Evolutionary conservation across 2,797 vertebrate species (phyloP).

Genomic region (Ara ararauna): DNA sequence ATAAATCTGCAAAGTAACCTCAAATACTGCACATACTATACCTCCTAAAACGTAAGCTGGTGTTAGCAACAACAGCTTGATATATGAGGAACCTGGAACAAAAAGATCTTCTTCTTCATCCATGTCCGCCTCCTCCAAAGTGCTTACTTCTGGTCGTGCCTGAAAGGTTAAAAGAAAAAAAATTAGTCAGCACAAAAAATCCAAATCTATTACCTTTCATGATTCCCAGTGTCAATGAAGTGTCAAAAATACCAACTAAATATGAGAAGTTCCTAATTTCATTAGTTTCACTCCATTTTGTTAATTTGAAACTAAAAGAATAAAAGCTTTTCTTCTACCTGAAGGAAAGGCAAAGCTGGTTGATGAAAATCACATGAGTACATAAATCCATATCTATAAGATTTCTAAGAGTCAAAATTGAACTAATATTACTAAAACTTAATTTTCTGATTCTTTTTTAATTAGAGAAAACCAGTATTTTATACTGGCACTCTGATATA

Average conservation of each 20-base stretch:
- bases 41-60: conserved; percentile 83
- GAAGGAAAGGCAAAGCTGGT: background rate
- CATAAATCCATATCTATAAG: background rate
- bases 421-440: background rate
- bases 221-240: background rate
- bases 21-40: conserved; percentile 54
- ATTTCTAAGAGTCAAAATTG: background rate
- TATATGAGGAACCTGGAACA: conserved; percentile 88
- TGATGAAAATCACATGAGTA: background rate
- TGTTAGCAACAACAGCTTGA: conserved; percentile 86
- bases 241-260: background rate
- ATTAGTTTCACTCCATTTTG: background rate
- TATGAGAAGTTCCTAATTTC: background rate
- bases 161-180: conserved; percentile 45
- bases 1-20: background rate
- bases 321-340: background rate
- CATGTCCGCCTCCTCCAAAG: conserved; percentile 67
- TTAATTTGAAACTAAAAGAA: background rate
- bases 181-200: background rate
- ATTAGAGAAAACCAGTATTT: background rate
- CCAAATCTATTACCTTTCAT: background rate
- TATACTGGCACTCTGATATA: background rate
- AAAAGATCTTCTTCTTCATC: conserved; percentile 82
- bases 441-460: background rate
- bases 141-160: conserved; percentile 80